Percentiles rank a stretch among this genome's conserved stretches.
Evolutionary conservation across 2,888 invertebrate genomes (phyloP).

Genomic region (Leuctra nigra): DNA sequence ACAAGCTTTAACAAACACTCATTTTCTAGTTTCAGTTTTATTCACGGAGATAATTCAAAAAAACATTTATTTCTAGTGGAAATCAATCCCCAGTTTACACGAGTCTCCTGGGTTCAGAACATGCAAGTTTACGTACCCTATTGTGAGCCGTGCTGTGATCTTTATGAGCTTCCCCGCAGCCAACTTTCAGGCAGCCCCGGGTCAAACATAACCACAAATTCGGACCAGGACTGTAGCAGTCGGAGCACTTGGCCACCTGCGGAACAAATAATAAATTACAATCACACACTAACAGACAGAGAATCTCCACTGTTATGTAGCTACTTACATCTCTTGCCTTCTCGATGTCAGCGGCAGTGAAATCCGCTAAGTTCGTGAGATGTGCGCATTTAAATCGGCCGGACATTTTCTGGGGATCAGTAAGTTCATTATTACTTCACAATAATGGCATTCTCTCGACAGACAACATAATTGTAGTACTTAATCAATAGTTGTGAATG

Average conservation of each 20-base stretch:
- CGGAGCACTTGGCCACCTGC: slow-evolving; percentile 56
- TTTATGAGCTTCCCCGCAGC: slow-evolving; percentile 74
- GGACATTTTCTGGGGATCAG: too few relatives aligned
- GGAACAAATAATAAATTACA: slow-evolving; percentile 22
- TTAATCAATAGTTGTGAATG: too few relatives aligned
- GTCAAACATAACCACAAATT: slow-evolving; percentile 84
- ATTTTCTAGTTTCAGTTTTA: too few relatives aligned
- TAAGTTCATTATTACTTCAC: too few relatives aligned
- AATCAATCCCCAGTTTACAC: too few relatives aligned
- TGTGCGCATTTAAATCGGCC: slow-evolving; percentile 25
- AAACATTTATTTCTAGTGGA: too few relatives aligned
- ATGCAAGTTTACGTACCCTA: slow-evolving; percentile 48
- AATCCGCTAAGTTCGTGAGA: slow-evolving; percentile 23
- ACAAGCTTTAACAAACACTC: neutral
- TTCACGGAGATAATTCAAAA: too few relatives aligned
- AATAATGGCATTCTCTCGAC: too few relatives aligned
- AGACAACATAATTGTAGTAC: too few relatives aligned
- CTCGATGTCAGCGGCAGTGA: slow-evolving; percentile 24
- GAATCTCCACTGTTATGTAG: neutral
- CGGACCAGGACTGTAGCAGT: slow-evolving; percentile 65
- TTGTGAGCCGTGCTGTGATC: slow-evolving; percentile 82
- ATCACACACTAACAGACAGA: neutral
- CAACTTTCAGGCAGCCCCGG: slow-evolving; percentile 69
- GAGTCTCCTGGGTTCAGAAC: too few relatives aligned
- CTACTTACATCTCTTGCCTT: slow-evolving; percentile 27